Evolutionary conservation across 2,888 invertebrate species (phyloP).

Genomic region (Diachrysia chrysitis): DNA sequence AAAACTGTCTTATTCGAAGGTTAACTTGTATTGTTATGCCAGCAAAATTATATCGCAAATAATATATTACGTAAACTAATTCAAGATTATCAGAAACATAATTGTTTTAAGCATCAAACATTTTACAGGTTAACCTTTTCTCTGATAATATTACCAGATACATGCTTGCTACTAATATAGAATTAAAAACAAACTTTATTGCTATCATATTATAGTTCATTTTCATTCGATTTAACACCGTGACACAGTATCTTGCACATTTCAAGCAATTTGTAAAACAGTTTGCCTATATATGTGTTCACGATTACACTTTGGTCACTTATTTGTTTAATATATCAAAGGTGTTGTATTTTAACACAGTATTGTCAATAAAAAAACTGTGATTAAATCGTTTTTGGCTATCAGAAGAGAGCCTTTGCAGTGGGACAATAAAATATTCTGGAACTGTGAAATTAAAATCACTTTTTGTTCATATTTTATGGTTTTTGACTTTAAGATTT

Average conservation of each 20-base stretch:
- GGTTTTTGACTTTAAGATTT: too few relatives aligned
- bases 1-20: too few relatives aligned
- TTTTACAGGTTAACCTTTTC: neutral
- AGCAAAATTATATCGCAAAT: too few relatives aligned
- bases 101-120: neutral
- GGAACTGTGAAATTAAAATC: too few relatives aligned
- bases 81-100: neutral
- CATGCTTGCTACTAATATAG: neutral
- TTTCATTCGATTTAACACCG: neutral
- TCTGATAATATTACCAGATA: neutral
- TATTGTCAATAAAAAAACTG: too few relatives aligned
- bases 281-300: neutral
- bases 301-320: neutral
- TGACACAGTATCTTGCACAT: neutral
- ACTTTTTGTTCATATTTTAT: too few relatives aligned
- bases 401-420: too few relatives aligned
- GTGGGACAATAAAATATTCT: too few relatives aligned
- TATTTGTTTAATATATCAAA: neutral
- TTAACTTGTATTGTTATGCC: too few relatives aligned
- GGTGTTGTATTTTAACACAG: too few relatives aligned
- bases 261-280: neutral
- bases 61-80: too few relatives aligned
- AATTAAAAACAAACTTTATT: neutral
- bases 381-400: too few relatives aligned
- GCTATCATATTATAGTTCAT: neutral